These are phyloP conservation scores for Fragum whitleyi DNA, from an alignment of 2,888 invertebrate genomes.

Conservation along the genomic window DNA sequence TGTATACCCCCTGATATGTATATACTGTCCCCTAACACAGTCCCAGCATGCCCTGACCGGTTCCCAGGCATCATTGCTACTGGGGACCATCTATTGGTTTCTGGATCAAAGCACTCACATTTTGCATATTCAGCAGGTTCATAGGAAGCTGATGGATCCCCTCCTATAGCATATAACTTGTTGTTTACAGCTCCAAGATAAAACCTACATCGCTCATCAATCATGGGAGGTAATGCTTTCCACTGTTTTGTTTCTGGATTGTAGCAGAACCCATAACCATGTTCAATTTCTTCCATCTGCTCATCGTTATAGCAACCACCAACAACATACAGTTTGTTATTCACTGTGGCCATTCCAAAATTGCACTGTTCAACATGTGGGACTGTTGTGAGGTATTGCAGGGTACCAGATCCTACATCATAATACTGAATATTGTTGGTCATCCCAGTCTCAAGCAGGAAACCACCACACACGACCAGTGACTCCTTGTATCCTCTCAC, in stretches of 20 bases:
- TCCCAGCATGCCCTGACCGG: constrained; percentile 81
- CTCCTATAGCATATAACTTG: constrained; percentile 81
- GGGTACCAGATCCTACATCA: constrained; percentile 87
- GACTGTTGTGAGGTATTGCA: constrained; percentile 89
- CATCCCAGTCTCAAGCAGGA: constrained; percentile 86
- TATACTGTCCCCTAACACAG: constrained; percentile 74
- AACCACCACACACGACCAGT: constrained; percentile 90
- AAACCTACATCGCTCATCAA: constrained; percentile 78
- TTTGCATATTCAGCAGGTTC: constrained; percentile 67
- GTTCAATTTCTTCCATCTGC: constrained; percentile 89
- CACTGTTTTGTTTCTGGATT: constrained; percentile 88
- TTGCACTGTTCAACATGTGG: constrained; percentile 91
- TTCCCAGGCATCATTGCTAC: constrained; percentile 74
- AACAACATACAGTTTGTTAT: constrained; percentile 90
- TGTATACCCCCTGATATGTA: constrained; percentile 87
- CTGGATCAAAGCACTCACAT: constrained; percentile 77
- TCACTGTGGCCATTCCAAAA: constrained; percentile 89
- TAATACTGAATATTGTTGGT: constrained; percentile 90
- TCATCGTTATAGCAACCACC: constrained; percentile 90
- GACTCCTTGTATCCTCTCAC: constrained; percentile 89
- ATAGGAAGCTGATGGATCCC: constrained; percentile 87
- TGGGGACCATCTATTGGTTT: constrained; percentile 72
- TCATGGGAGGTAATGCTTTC: constrained; percentile 88
- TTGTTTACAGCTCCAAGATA: constrained; percentile 74
- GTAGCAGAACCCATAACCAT: constrained; percentile 90